Conservation (phyloP, 1,140 invertebrate species). For the Panagrolaimus sp. region DNA sequence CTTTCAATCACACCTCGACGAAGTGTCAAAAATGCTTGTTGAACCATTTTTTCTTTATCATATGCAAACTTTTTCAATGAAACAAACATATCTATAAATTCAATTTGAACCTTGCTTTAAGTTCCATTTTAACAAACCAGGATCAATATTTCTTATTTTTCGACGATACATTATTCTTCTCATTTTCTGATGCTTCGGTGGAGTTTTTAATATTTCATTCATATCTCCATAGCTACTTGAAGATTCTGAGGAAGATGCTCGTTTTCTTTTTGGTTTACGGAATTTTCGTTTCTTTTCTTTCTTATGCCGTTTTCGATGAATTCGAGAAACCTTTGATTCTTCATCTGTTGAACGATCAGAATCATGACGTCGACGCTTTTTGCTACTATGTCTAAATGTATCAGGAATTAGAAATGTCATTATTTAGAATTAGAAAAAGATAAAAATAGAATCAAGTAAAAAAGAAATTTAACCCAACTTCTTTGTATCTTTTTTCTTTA, state of each 20-base stretch:
- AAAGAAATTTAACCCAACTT: constrained; percentile 9
- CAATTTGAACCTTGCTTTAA: neutral
- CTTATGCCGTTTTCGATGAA: constrained; percentile 1
- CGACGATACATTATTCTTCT: neutral
- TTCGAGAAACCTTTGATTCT: neutral
- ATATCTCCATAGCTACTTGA: constrained; percentile 6
- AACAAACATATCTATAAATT: constrained; percentile 5
- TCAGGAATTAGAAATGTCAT: neutral
- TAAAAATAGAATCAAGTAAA: too few species aligned
- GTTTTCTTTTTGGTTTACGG: neutral
- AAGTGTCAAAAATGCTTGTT: neutral
- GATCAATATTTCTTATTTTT: constrained; percentile 1
- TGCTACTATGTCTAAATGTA: neutral
- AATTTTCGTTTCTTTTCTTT: constrained; percentile 11
- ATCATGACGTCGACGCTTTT: neutral
- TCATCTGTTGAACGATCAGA: neutral
- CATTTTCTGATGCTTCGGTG: constrained; percentile 2
- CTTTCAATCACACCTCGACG: neutral
- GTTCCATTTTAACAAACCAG: neutral
- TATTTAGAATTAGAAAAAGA: neutral
- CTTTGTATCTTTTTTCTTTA: neutral
- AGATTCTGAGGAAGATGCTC: neutral
- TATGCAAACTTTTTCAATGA: constrained; percentile 6
- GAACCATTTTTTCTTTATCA: constrained; percentile 8
- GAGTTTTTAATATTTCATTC: constrained; percentile 2